These are phyloP conservation scores for Poeciliopsis occidentalis DNA, from an alignment of 2,113 vertebrate genomes.

Conservation along the genomic window DNA sequence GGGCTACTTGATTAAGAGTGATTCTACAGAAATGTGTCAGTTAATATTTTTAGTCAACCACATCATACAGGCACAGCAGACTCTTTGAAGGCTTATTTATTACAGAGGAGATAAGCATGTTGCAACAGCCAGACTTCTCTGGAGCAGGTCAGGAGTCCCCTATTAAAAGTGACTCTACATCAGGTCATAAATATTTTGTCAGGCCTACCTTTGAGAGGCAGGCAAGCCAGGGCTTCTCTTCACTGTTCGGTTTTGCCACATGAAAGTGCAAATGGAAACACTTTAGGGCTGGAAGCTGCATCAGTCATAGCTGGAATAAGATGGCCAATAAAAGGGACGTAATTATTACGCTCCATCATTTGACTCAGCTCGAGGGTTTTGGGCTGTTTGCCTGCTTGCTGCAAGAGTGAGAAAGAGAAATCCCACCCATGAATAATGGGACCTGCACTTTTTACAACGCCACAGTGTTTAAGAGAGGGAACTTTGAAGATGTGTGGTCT, in stretches of 20 bases:
- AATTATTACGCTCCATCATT: conserved; percentile 83
- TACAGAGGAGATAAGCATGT: conserved; percentile 76
- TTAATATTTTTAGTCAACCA: conserved; percentile 81
- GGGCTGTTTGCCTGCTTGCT: conserved; percentile 66
- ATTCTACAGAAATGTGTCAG: conserved; percentile 79
- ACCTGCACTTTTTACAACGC: conserved; percentile 73
- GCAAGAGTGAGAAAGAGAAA: conserved; percentile 49
- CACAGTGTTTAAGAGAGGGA: conserved; percentile 71
- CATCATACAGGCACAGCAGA: conserved; percentile 71
- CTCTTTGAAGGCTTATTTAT: conserved; percentile 76
- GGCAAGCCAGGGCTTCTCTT: conserved; percentile 73
- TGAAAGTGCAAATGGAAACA: conserved; percentile 83
- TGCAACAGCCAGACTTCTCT: conserved; percentile 69
- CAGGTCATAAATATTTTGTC: conserved; percentile 82
- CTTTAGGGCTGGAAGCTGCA: conserved; percentile 79
- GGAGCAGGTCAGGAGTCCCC: conserved; percentile 70
- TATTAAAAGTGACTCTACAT: conserved; percentile 79
- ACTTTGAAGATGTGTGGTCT: conserved; percentile 82
- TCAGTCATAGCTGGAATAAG: conserved; percentile 82
- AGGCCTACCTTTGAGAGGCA: conserved; percentile 81
- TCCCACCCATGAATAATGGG: conserved; percentile 80
- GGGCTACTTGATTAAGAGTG: conserved; percentile 68
- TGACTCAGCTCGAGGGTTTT: conserved; percentile 76
- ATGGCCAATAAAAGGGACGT: conserved; percentile 82
- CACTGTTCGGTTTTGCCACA: conserved; percentile 68